These are phyloP conservation scores for Agrypnia vestita DNA, from an alignment of 1,140 invertebrate species.

Conservation along the genomic window DNA sequence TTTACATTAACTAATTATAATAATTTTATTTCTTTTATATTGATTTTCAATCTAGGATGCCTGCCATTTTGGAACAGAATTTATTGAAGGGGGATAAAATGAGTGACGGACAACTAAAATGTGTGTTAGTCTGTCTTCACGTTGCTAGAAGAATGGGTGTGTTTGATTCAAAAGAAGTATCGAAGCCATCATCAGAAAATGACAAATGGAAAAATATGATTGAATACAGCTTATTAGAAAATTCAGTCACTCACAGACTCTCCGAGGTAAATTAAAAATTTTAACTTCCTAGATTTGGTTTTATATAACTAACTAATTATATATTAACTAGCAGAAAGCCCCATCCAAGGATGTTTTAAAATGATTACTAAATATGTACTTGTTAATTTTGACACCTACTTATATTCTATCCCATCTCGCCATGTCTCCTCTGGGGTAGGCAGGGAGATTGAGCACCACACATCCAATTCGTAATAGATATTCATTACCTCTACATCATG, in stretches of 20 bases:
- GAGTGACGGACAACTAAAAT: slow-evolving; percentile 63
- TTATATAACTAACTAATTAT: too few species aligned
- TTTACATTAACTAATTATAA: not conserved
- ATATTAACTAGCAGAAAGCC: too few species aligned
- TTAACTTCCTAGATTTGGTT: too few species aligned
- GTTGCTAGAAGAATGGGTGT: slow-evolving; percentile 64
- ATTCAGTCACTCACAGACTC: slow-evolving; percentile 63
- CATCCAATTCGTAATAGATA: too few species aligned
- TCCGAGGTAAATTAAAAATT: slow-evolving; percentile 63
- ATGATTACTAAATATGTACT: too few species aligned
- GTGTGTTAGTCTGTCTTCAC: slow-evolving; percentile 65
- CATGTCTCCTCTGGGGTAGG: too few species aligned
- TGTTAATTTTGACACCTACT: too few species aligned
- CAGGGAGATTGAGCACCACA: too few species aligned
- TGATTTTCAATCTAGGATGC: slow-evolving; percentile 43
- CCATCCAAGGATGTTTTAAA: too few species aligned
- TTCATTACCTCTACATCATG: too few species aligned
- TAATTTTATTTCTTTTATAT: not conserved
- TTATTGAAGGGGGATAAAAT: slow-evolving; percentile 18
- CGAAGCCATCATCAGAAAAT: not conserved
- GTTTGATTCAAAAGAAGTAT: slow-evolving; percentile 49
- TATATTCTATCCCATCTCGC: too few species aligned
- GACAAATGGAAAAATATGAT: slow-evolving; percentile 64
- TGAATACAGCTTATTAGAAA: slow-evolving; percentile 63
- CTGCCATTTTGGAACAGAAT: slow-evolving; percentile 44